Evolutionary conservation across 2,888 invertebrate genomes (phyloP), one percentile per base, ranked within the genome.

Genomic region (Conchocele bisecta): DNA sequence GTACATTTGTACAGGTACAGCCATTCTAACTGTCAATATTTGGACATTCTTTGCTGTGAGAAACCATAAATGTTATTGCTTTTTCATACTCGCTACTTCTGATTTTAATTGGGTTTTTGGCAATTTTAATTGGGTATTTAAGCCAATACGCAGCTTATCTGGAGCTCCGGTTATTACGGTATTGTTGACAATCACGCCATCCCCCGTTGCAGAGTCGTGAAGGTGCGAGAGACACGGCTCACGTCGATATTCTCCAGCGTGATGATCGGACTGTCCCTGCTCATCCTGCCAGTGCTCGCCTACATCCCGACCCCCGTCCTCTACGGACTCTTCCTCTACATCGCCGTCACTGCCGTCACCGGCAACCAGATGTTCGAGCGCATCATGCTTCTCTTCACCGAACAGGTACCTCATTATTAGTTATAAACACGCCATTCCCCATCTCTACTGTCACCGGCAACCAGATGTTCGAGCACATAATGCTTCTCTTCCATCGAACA

Each of bases 331-430:
- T 93, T 93, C 87, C 90, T 93, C 35, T 93, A 93, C 84, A 92
- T 93, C 89, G 93, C 93, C 58, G 91, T 93, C 75, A 93, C 93
- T 2, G 92, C 93, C 6, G 91, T 93, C 53, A 91, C 91, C 80
- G 92, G 92, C 69, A 93, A 93, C 85, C 93, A 93, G 86, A 91
- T 93, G 90, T 93, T 93, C 88, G 93, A 93, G 83, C 84, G 93
- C 63, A 91, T 93, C 35, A 88, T 92, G 56, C 89, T 93, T 4
- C 88, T 93, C 7, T 92, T 93, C 72, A 93, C 93, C 72, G 93
- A 93, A 88, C 93, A 93, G 91, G 93, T 93, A 84, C 54, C 66
- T n/a, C n/a, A n/a, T n/a, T n/a, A n/a, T n/a, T n/a, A n/a, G n/a
- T n/a, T n/a, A n/a, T n/a, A n/a, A n/a, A n/a, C n/a, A n/a, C n/a